Conservation (phyloP, 2,113 vertebrate genomes). For the Gila orcuttii region DNA sequence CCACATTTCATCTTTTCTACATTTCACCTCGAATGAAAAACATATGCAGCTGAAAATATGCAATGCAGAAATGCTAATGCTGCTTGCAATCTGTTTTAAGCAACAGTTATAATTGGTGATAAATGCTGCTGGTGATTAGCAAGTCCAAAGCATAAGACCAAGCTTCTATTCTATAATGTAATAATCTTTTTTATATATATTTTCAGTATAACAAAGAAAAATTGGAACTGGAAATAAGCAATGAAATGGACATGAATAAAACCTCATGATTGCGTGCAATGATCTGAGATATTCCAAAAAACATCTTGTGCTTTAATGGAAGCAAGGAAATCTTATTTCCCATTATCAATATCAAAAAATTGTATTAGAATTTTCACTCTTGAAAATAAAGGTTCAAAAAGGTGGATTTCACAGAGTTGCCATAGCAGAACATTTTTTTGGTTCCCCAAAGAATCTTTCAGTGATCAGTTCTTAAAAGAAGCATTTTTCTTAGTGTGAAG, state of each 20-base stretch:
- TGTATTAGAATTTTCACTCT: background rate
- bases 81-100: background rate
- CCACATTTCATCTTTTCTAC: background rate
- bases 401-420: too few species aligned
- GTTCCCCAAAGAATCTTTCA: too few species aligned
- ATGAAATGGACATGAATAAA: background rate
- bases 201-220: background rate
- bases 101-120: conserved; percentile 1
- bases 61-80: background rate
- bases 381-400: too few species aligned
- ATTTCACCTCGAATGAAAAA: background rate
- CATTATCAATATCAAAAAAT: background rate
- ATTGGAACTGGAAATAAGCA: background rate
- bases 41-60: background rate
- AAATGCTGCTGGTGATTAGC: background rate
- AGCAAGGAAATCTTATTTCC: background rate
- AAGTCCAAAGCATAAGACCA: background rate
- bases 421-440: too few species aligned
- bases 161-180: background rate
- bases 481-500: too few species aligned
- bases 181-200: background rate
- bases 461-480: too few species aligned
- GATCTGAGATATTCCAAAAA: background rate
- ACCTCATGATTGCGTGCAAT: background rate
- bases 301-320: background rate